Evolutionary conservation across 1,140 invertebrate species (phyloP), one percentile per base, ranked within the genome.

Genomic region (Halesus radiatus): DNA sequence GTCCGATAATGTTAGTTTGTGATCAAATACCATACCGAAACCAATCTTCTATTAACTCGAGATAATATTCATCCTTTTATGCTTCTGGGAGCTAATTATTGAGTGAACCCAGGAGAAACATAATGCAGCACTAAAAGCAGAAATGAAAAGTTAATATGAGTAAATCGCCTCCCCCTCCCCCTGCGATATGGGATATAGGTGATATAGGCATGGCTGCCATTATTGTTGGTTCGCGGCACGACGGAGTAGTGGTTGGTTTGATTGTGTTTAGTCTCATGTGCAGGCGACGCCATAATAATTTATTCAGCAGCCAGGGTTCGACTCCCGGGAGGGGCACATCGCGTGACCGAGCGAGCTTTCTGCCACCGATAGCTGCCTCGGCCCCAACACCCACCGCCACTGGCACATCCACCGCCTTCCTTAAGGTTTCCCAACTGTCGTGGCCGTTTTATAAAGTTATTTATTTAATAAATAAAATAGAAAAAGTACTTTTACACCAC

Each of bases 331-430:
- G 62, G 62, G 62, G 22, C 7, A 20, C 13, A 13, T 64, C 62
- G 62, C 62, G 62, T 64, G 62, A 64, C 62, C 0, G 62, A n/a
- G 62, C 62, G 62, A 64, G 62, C 62, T 64, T 64, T 64, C 62
- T 16, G 62, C 22, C 62, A 64, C 62, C 62, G 62, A 26, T 26
- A n/a, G 60, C 18, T 23, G 23, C 15, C 23, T 64, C 29, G 3
- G 16, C 62, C 18, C 16, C 66, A 45, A 70, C 3, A 45, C n/a
- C 60, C 60, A 45, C 29, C 66, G 37, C 29, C 37, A 13, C 62
- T 60, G 16, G n/a, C n/a, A n/a, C n/a, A n/a, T 20, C 22, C n/a
- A 22, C n/a, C n/a, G 16, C 18, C 18, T 60, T 60, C 56, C 23
- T 16, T 1, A 23, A 60, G 20, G 23, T 60, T 60, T 23, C 18